Percentiles rank a stretch among this genome's conserved stretches.
Evolutionary conservation across 1,140 invertebrate species (phyloP).

Genomic region (Acarapis woodi): DNA sequence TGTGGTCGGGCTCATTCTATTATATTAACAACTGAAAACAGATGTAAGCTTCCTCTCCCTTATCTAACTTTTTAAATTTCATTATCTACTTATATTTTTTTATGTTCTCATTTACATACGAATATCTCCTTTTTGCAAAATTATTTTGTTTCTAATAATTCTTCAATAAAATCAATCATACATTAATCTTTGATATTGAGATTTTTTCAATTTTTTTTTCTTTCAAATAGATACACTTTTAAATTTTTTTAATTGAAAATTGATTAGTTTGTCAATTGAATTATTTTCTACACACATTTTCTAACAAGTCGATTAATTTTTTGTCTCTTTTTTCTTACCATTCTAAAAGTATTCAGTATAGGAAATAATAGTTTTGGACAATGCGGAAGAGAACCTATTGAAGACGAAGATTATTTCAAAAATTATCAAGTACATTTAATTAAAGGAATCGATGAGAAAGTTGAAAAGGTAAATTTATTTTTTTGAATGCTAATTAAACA

Average conservation of each 20-base stretch:
- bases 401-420: constrained; percentile 38
- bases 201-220: too few relatives aligned
- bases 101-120: background rate
- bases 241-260: too few relatives aligned
- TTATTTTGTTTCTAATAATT: constrained; percentile 6
- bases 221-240: too few relatives aligned
- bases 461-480: constrained; percentile 9
- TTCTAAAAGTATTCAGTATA: constrained; percentile 31
- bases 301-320: background rate
- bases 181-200: too few relatives aligned
- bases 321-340: constrained; percentile 1
- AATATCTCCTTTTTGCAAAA: background rate
- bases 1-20: constrained; percentile 65
- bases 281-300: too few relatives aligned
- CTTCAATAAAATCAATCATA: too few relatives aligned
- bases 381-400: constrained; percentile 51
- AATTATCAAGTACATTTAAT: constrained; percentile 34
- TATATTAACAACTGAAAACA: constrained; percentile 36
- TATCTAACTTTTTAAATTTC: too few relatives aligned
- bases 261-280: too few relatives aligned
- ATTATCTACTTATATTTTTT: too few relatives aligned
- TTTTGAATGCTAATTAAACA: background rate
- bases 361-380: constrained; percentile 85
- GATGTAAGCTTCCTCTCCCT: constrained; percentile 5
- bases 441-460: constrained; percentile 13